Evolutionary conservation across 92 coral and sea anemone genomes (phyloP), one percentile per base, ranked within the genome.

Genomic region (Palythoa caribaeorum): DNA sequence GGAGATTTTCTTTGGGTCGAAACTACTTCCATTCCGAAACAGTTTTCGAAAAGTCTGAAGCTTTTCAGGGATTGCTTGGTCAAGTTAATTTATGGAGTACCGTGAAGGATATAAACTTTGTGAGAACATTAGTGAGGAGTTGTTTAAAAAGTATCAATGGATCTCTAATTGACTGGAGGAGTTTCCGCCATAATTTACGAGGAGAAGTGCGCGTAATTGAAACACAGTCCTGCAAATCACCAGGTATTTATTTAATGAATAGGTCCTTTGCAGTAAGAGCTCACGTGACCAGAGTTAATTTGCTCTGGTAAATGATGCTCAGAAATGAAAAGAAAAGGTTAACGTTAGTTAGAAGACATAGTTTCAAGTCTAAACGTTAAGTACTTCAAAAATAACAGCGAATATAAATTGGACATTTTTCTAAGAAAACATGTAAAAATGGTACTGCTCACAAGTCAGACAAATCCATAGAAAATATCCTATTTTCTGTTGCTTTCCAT

Each of bases 1-100:
- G 85, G 2, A 80, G 63, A 39, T 80, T 80, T n/a, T 10, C 21
- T 11, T 28, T 80, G 8, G 85, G 85, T 16, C n/a, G 38, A 16
- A 12, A 69, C 9, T 80, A 50, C 3, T 57, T 17, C 35, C 28
- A 5, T 15, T 54, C 10, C 14, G 3, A 20, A 54, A 38, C 47
- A 39, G 57, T 21, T 3, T 50, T 36, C 3, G 9, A 38, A 10
- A 15, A 66, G 0, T 1, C 39, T 38, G 48, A 48, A 4, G 54
- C 73, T 15, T 80, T 80, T 40, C 72, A 80, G 71, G 85, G 85
- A 39, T 17, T 14, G 14, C 11, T 80, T 39, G 63, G 54, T 13
- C 85, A 80, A 19, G 73, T 80, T 19, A 62, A 60, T 38, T 17
- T 80, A 8, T 80, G 85, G 85, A 44, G 36, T 39, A 54, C 36